Conservation (phyloP, 2,113 vertebrate species). For the Amphilophus citrinellus region DNA sequence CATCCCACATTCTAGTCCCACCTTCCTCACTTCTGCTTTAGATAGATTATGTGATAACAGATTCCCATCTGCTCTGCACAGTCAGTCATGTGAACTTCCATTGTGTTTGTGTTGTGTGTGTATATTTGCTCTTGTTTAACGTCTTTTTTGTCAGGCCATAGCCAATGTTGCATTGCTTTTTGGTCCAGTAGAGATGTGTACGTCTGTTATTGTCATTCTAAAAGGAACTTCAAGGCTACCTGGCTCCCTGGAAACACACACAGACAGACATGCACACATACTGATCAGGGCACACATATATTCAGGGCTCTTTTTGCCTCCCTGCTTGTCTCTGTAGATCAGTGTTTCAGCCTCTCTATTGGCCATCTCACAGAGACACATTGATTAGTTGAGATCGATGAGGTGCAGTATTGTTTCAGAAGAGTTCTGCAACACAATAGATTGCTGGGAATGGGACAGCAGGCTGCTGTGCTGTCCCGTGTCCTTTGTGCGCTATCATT, state of each 20-base stretch:
- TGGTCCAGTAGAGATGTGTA: conserved; percentile 29
- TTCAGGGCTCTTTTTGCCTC: conserved; percentile 31
- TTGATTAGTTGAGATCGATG: conserved; percentile 70
- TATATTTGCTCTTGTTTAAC: conserved; percentile 26
- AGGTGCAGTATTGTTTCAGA: conserved; percentile 63
- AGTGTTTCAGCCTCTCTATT: conserved; percentile 44
- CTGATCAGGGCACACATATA: conserved; percentile 12
- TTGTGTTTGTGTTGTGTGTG: background rate
- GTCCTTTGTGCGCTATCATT: background rate
- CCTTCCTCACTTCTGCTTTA: conserved; percentile 48
- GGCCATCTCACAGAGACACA: conserved; percentile 49
- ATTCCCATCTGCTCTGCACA: background rate
- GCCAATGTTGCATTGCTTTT: conserved; percentile 26
- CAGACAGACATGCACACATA: conserved; percentile 18
- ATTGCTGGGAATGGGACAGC: conserved; percentile 9
- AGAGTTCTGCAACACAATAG: conserved; percentile 48
- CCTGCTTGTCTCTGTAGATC: conserved; percentile 52
- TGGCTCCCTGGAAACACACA: conserved; percentile 29
- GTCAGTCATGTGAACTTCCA: conserved; percentile 39
- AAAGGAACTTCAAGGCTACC: conserved; percentile 58
- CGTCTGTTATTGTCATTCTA: conserved; percentile 56
- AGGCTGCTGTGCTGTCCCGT: conserved; percentile 8
- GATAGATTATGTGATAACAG: conserved; percentile 61
- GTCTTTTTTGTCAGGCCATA: background rate
- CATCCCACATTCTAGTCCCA: conserved; percentile 42